Evolutionary conservation across 2,797 vertebrate genomes (phyloP), one percentile per base, ranked within the genome.

Genomic region (Chromis chromis): DNA sequence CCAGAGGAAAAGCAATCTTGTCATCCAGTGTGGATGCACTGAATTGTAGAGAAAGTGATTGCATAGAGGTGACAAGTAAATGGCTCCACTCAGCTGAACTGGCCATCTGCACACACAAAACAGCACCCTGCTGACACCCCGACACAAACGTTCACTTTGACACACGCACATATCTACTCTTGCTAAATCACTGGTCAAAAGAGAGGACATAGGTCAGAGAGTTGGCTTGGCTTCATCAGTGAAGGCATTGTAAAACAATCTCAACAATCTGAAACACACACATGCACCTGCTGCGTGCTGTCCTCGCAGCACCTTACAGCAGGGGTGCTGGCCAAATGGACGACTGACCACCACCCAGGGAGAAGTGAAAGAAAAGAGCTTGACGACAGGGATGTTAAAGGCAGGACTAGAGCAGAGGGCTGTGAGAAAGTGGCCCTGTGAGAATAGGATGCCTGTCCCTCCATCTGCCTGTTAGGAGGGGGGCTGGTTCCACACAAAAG

Each of bases 371-470:
- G 66, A 76, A 87, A 77, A 82, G 66, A 79, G 61, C 46, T 52
- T 6, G 76, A 78, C 14, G 6, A 31, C 16, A 3, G 70, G 55
- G 71, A 52, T 65, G 77, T 83, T 64, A 64, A 86, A 85, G 80
- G 79, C 71, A 57, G 56, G 44, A 76, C 56, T 6, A 48, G 78
- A 73, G 72, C 75, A 70, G 46, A 69, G 85, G 78, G 74, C 89
- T 92, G 91, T 93, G 92, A 94, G 92, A 94, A 92, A 91, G 73
- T 85, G 87, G 78, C 82, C 80, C 71, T 76, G 76, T 79, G 83
- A 90, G 89, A 91, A 85, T 76, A 71, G 70, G 73, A 77, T 76
- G 84, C 57, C 85, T 80, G 91, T 84, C 86, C 74, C 70, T 83
- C 87, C 91, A 88, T 91, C 86, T 88, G 88, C 71, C 71, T 89